Conservation (phyloP, 37 sponge, comb jelly and placozoan species). For the Ephydatia muelleri region DNA sequence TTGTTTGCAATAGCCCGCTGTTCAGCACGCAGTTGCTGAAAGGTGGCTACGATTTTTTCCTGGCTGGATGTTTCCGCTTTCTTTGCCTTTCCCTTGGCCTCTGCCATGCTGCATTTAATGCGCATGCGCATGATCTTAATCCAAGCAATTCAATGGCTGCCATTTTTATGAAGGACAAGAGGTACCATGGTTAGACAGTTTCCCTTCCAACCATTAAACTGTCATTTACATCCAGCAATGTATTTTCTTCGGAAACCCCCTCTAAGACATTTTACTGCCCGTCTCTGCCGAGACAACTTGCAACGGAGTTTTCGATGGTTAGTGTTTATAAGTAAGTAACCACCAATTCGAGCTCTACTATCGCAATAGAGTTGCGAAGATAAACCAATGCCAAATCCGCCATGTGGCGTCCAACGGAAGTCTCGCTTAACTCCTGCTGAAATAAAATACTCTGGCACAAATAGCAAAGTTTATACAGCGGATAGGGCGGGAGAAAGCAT, state of each 20-base stretch:
- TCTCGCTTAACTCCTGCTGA: not conserved
- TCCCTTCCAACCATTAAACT: not conserved
- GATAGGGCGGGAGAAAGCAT: no score
- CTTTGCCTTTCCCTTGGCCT: slow-evolving; percentile 7
- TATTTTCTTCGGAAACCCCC: not conserved
- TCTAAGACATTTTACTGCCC: not conserved
- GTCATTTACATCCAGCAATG: not conserved
- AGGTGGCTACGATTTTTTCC: slow-evolving; percentile 65
- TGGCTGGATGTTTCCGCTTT: slow-evolving; percentile 29
- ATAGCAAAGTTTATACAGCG: no score
- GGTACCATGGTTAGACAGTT: not conserved
- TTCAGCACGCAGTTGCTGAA: slow-evolving; percentile 84
- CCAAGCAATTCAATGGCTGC: not conserved
- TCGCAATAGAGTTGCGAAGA: not conserved
- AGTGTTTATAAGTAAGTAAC: not conserved
- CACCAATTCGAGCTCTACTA: not conserved
- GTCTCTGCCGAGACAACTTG: not conserved
- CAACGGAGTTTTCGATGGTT: not conserved
- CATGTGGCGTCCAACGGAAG: not conserved
- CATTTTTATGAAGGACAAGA: not conserved
- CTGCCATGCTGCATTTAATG: slow-evolving; percentile 40
- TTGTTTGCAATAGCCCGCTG: slow-evolving; percentile 85
- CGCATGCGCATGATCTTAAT: slow-evolving; percentile 36
- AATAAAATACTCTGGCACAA: not conserved
- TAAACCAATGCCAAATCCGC: not conserved